A percentile compares a stretch with the other conserved stretches of the same genome.
Evolutionary conservation across 2,113 vertebrate species (phyloP).

Genomic region (Maccullochella peelii): DNA sequence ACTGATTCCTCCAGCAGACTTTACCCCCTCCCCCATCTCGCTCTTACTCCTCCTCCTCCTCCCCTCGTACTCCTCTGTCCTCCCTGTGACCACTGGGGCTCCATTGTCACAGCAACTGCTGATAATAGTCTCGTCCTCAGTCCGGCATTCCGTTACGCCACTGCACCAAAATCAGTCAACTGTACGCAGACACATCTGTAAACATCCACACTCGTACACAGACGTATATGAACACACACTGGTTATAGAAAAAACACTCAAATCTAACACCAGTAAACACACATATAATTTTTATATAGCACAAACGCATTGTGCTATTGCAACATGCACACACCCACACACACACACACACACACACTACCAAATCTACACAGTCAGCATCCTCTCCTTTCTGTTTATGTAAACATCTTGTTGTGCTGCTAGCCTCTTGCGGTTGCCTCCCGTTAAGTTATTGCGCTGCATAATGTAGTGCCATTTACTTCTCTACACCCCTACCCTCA

Average conservation of each 20-base stretch:
- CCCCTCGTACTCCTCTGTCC: conserved; percentile 56
- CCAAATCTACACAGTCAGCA: conserved; percentile 69
- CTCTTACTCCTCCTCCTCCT: conserved; percentile 49
- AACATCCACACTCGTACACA: conserved; percentile 19
- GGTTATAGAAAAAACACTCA: neutral
- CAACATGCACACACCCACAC: conserved; percentile 28
- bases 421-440: conserved; percentile 57
- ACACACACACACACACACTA: conserved; percentile 30
- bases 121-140: conserved; percentile 58
- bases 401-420: conserved; percentile 67
- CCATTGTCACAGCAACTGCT: conserved; percentile 72
- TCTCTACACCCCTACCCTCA: conserved; percentile 50
- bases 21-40: conserved; percentile 53
- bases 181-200: conserved; percentile 14
- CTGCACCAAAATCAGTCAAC: conserved; percentile 65
- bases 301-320: conserved; percentile 9
- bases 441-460: conserved; percentile 71
- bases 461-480: conserved; percentile 70
- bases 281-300: neutral
- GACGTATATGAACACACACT: neutral
- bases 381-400: conserved; percentile 65
- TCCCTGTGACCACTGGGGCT: conserved; percentile 75
- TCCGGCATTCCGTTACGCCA: conserved; percentile 59
- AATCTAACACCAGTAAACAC: neutral
- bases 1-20: conserved; percentile 77